Percentiles rank a stretch among this genome's conserved stretches.
phyloP scores from a whole-genome alignment of 2,888 invertebrate genomes.

The Phytoseiulus persimilis region DNA sequence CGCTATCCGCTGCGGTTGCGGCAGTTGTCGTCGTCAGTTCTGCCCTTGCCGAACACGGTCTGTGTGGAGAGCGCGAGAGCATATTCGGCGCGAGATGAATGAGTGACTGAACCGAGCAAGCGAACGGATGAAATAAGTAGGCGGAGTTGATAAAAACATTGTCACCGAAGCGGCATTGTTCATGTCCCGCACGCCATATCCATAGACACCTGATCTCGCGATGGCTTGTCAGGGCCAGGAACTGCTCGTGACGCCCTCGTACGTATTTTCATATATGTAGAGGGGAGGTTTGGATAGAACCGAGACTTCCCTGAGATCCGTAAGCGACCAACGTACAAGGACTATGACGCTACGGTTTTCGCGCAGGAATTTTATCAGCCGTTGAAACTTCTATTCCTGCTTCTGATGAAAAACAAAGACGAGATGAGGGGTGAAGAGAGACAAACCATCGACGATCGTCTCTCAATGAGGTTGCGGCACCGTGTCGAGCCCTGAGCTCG shows the following conservation, averaged over 20 bases:
- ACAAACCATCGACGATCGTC: too few species aligned
- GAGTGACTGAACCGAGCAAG: background rate
- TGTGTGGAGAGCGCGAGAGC: background rate
- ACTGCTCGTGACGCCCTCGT: background rate
- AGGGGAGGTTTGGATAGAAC: background rate
- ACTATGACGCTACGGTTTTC: too few species aligned
- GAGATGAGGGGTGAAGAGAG: too few species aligned
- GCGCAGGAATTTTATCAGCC: too few species aligned
- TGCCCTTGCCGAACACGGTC: background rate
- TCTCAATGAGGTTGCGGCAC: too few species aligned
- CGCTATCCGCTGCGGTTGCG: background rate
- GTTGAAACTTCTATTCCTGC: too few species aligned
- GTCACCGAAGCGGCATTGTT: background rate
- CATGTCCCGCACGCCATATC: background rate
- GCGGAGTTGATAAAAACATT: constrained; percentile 5
- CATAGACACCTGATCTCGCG: background rate
- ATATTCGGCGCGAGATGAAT: background rate
- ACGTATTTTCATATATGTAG: background rate
- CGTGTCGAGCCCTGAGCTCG: background rate
- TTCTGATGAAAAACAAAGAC: too few species aligned
- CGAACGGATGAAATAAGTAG: background rate
- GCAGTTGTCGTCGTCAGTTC: background rate
- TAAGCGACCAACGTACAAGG: too few species aligned
- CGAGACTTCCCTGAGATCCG: background rate
- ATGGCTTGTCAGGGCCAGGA: background rate